Percentiles rank a stretch among this genome's conserved stretches.
Conservation (phyloP, 2,888 invertebrate genomes). For the Clunio marinus region DNA sequence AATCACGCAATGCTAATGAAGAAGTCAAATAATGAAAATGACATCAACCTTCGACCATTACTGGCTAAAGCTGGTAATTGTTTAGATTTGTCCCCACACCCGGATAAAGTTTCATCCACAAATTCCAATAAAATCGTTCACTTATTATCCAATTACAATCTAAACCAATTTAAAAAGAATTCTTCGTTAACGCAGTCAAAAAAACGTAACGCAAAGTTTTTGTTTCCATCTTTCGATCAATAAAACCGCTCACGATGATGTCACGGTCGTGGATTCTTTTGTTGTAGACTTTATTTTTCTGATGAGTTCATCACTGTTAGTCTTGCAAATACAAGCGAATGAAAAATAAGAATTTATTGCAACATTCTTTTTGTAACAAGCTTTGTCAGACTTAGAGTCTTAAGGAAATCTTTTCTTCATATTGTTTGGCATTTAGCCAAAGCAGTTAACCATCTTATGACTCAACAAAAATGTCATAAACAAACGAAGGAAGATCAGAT, state of each 20-base stretch:
- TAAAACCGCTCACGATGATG: not conserved
- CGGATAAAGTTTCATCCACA: not conserved
- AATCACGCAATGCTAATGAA: not conserved
- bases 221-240: not conserved
- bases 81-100: not conserved
- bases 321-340: not conserved
- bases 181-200: not conserved
- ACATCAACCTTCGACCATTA: not conserved
- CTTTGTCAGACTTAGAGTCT: too few relatives aligned
- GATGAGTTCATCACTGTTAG: constrained; percentile 9
- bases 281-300: not conserved
- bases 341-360: not conserved
- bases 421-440: not conserved
- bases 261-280: not conserved
- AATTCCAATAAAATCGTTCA: not conserved
- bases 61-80: not conserved
- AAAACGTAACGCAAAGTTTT: not conserved
- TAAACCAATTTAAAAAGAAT: constrained; percentile 13
- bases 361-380: not conserved
- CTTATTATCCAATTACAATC: not conserved
- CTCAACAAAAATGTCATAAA: not conserved
- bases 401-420: constrained; percentile 1
- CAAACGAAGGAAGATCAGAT: not conserved
- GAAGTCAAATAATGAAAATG: not conserved
- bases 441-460: not conserved